Conservation (phyloP, 2,888 invertebrate species). For the Toxonevra muliebris region DNA sequence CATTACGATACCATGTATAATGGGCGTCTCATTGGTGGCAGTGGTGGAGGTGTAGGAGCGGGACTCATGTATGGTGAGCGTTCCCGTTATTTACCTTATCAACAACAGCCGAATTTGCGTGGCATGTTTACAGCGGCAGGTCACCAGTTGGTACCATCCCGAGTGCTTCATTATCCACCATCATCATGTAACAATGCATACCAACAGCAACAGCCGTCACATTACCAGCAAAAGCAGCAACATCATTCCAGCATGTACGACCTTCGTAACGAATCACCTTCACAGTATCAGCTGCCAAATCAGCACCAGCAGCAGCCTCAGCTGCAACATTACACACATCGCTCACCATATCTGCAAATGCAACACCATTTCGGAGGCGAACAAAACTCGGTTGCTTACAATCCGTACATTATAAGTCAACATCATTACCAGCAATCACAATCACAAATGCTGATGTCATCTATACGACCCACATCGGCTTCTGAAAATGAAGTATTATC, state of each 20-base stretch:
- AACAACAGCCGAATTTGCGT: conserved; percentile 33
- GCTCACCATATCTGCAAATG: conserved; percentile 24
- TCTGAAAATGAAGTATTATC: neutral
- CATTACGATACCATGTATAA: conserved; percentile 42
- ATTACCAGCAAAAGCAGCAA: conserved; percentile 21
- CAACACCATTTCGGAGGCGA: conserved; percentile 17
- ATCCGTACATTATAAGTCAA: conserved; percentile 28
- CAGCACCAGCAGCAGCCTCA: conserved; percentile 19
- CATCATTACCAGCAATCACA: conserved; percentile 31
- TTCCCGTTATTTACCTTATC: conserved; percentile 42
- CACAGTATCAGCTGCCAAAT: conserved; percentile 9
- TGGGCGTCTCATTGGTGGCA: conserved; percentile 41
- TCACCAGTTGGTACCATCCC: conserved; percentile 55
- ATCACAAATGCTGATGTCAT: neutral
- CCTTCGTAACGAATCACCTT: neutral
- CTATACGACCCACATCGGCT: neutral
- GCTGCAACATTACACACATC: conserved; percentile 7
- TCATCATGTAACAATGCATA: conserved; percentile 31
- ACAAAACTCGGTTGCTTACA: conserved; percentile 17
- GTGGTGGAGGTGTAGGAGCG: conserved; percentile 7
- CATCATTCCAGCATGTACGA: neutral
- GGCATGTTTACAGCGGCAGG: conserved; percentile 54
- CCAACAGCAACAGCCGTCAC: conserved; percentile 20
- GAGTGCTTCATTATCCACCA: conserved; percentile 57
- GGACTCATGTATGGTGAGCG: conserved; percentile 39